These are phyloP conservation scores for Brenthis hecate DNA, from an alignment of 2,888 invertebrate genomes.

Conservation along the genomic window DNA sequence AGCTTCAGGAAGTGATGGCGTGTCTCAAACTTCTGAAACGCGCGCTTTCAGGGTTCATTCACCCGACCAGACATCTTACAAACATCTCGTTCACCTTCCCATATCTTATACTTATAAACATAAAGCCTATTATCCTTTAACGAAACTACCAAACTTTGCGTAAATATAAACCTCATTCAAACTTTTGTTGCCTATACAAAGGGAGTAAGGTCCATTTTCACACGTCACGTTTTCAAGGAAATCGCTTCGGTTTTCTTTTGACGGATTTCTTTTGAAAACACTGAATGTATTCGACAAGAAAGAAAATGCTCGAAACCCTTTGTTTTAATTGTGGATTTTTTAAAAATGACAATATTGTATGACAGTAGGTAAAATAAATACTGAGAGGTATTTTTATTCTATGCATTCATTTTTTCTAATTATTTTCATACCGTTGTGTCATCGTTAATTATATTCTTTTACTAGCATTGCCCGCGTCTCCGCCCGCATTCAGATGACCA, in stretches of 20 bases:
- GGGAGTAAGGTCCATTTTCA: constrained; percentile 37
- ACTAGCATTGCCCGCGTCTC: no score
- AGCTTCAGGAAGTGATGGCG: constrained; percentile 66
- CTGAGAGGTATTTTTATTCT: neutral
- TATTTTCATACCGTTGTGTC: neutral
- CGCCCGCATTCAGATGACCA: no score
- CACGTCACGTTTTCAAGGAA: constrained; percentile 28
- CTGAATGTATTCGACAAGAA: constrained; percentile 49
- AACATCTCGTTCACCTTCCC: constrained; percentile 37
- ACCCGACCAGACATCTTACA: constrained; percentile 58
- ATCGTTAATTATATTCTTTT: neutral
- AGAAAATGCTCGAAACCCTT: constrained; percentile 45
- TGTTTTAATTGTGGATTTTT: constrained; percentile 40
- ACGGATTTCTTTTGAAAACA: constrained; percentile 54
- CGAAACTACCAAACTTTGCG: constrained; percentile 37
- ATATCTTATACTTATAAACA: constrained; percentile 42
- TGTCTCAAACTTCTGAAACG: constrained; percentile 70
- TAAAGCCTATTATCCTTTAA: constrained; percentile 49
- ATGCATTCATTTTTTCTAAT: constrained; percentile 3
- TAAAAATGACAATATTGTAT: constrained; percentile 19
- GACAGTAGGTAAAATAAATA: constrained; percentile 16
- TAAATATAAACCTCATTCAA: constrained; percentile 37
- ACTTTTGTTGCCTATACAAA: constrained; percentile 28
- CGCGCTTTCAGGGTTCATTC: constrained; percentile 71
- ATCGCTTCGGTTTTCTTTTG: constrained; percentile 54